A percentile compares a stretch with the other conserved stretches of the same genome.
Conservation (phyloP, 2,888 invertebrate genomes). For the Euzophera pinguis region DNA sequence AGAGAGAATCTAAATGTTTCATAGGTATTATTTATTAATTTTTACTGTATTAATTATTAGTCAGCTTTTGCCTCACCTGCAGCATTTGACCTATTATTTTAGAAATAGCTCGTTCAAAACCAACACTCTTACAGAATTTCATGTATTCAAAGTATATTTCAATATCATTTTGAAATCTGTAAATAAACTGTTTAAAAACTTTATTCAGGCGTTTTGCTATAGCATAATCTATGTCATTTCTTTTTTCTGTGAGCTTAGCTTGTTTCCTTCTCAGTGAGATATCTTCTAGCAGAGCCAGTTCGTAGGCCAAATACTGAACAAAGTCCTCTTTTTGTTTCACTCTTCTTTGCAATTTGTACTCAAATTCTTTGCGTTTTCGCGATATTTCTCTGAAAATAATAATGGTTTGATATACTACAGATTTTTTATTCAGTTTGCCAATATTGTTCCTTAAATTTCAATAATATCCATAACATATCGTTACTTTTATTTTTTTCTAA, state of each 20-base stretch:
- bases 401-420: not conserved
- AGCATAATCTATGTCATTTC: slow-evolving; percentile 82
- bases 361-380: slow-evolving; percentile 84
- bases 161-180: slow-evolving; percentile 85
- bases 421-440: too few relatives aligned
- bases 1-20: too few relatives aligned
- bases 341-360: slow-evolving; percentile 85
- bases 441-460: too few relatives aligned
- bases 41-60: too few relatives aligned
- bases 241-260: slow-evolving; percentile 79
- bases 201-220: slow-evolving; percentile 86
- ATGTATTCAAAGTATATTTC: slow-evolving; percentile 89
- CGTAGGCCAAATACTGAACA: slow-evolving; percentile 85
- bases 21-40: too few relatives aligned
- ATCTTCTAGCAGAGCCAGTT: slow-evolving; percentile 83
- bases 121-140: slow-evolving; percentile 86
- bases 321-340: slow-evolving; percentile 85
- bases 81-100: slow-evolving; percentile 81
- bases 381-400: slow-evolving; percentile 79
- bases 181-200: slow-evolving; percentile 85
- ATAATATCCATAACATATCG: too few relatives aligned
- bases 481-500: not conserved
- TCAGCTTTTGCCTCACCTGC: too few relatives aligned
- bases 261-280: slow-evolving; percentile 81
- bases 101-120: slow-evolving; percentile 75